Base-by-base conservation (phyloP, 2,888 invertebrate species). In the Tipula lateralis region DNA sequence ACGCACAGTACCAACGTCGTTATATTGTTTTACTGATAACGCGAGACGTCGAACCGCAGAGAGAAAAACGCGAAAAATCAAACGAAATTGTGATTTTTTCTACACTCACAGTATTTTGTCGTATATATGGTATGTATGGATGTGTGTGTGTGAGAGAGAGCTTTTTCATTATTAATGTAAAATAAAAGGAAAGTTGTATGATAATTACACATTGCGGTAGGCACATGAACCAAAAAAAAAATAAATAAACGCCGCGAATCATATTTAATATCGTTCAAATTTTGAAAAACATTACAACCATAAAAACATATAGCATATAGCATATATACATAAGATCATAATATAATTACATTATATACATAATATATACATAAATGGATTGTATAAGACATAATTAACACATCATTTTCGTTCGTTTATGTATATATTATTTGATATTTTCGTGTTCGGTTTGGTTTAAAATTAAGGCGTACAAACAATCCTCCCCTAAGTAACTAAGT, bases 301-400 rank as follows among this genome's bases (percentile, higher is more conserved):
- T 50, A 50, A 50, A 50, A 50, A 5, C 36, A 9, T 44, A 34
- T 34, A 2, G 34, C 34, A 34, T 34, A n/a, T n/a, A n/a, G n/a
- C n/a, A n/a, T n/a, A n/a, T 32, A 32, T 32, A 16, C n/a, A 50
- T 50, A 50, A 16, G 16, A 50, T 50, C 39, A 44, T 1, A 44
- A 50, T 6, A 50, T 50, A 50, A 50, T 50, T 50, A 50, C 44
- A 50, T 50, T 13, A 44, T 34, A n/a, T 34, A 3, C 12, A 34
- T 34, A 34, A 34, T 12, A 34, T 34, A 34, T 50, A 50, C 44
- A 36, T 36, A 36, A 9, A 36, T 36, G 12, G 36, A 36, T 16
- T 50, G 44, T 50, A n/a, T n/a, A 50, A 50, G 44, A 50, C 44
- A 50, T 50, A 50, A 50, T 50, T 50, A 50, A 50, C 44, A 50